Evolutionary conservation across 2,888 invertebrate species (phyloP).

Genomic region (Parnassius orleans): DNA sequence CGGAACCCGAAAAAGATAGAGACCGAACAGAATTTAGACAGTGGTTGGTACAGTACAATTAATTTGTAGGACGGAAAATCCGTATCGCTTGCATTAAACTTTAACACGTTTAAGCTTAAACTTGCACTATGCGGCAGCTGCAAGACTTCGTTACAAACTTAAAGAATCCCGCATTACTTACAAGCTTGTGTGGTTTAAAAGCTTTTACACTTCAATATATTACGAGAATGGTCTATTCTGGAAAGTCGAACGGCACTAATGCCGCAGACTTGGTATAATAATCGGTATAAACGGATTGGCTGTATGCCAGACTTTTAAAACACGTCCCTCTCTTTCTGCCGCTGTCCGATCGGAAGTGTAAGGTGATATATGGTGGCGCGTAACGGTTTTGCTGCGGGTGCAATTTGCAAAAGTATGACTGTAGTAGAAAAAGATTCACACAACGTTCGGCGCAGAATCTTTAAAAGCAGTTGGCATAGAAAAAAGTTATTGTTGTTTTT

Average conservation of each 20-base stretch:
- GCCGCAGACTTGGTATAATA: constrained; percentile 25
- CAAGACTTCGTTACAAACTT: constrained; percentile 9
- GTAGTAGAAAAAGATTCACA: no score
- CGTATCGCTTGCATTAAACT: constrained; percentile 15
- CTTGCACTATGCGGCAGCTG: constrained; percentile 12
- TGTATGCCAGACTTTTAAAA: constrained; percentile 22
- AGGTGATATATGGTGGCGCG: constrained; percentile 20
- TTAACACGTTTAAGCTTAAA: constrained; percentile 5
- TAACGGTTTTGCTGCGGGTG: constrained; percentile 1
- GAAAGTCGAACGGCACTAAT: constrained; percentile 25
- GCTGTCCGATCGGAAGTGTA: constrained; percentile 20
- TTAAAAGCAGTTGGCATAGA: no score
- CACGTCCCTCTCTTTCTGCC: constrained; percentile 12
- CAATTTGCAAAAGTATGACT: background rate
- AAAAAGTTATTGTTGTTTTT: no score
- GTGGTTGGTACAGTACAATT: constrained; percentile 5
- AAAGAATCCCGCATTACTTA: constrained; percentile 20
- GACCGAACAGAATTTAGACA: background rate
- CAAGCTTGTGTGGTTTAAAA: constrained; percentile 10
- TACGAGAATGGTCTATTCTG: constrained; percentile 22
- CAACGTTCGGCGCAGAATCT: no score
- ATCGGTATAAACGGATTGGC: constrained; percentile 27
- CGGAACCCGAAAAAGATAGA: no score
- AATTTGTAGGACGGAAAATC: constrained; percentile 16
- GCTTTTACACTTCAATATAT: constrained; percentile 24